Conservation (phyloP, 2,888 invertebrate species). For the Hyles lineata region DNA sequence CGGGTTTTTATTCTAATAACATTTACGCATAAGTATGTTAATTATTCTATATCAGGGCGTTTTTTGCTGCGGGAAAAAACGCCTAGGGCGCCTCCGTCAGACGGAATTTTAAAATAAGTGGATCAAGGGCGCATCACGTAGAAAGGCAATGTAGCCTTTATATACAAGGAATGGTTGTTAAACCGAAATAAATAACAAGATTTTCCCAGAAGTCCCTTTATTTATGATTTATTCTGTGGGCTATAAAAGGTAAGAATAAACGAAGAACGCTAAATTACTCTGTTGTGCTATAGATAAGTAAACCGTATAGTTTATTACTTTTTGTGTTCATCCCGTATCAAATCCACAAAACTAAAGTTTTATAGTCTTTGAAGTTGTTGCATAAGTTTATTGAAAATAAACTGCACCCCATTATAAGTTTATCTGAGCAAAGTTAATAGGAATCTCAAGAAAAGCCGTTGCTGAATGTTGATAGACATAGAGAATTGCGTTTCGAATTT, state of each 20-base stretch:
- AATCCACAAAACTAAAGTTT: background rate
- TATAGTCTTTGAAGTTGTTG: background rate
- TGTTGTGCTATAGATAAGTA: background rate
- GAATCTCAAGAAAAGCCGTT: slow-evolving; percentile 55
- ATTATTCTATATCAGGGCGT: background rate
- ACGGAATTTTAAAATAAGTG: background rate
- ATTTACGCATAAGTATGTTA: background rate
- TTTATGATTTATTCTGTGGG: background rate
- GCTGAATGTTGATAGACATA: slow-evolving; percentile 66
- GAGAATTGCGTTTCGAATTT: slow-evolving; percentile 66
- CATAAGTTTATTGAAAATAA: background rate
- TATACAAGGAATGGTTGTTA: slow-evolving; percentile 9
- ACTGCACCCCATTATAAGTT: slow-evolving; percentile 13
- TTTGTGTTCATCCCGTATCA: background rate
- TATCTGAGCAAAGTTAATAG: slow-evolving; percentile 56
- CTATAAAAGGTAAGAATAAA: background rate
- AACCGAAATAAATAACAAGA: slow-evolving; percentile 10
- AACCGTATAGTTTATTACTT: background rate
- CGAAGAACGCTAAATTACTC: background rate
- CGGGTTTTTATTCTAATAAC: background rate
- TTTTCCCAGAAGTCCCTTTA: background rate
- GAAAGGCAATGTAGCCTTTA: background rate
- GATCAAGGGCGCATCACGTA: slow-evolving; percentile 1
- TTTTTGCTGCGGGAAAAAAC: background rate
- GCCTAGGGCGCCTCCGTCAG: background rate